Evolutionary conservation across 1,140 invertebrate genomes (phyloP).

Genomic region (Dendroctonus valens): DNA sequence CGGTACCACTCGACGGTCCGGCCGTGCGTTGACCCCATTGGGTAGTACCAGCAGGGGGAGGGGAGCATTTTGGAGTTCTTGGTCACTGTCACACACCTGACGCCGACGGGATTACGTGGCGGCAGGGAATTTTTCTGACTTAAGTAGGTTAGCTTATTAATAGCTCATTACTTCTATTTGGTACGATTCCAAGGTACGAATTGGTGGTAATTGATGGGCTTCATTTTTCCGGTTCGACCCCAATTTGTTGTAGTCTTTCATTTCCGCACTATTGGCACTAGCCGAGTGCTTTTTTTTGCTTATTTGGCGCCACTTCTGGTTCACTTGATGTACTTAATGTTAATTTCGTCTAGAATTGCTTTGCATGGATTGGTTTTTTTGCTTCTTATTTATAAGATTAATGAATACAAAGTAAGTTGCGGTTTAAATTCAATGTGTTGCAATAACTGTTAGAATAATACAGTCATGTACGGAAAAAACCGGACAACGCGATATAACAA

Average conservation of each 20-base stretch:
- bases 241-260: background rate
- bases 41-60: conserved; percentile 1
- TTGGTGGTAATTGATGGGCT: conserved; percentile 1
- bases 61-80: conserved; percentile 31
- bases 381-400: too few species aligned
- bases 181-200: conserved; percentile 12
- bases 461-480: too few species aligned
- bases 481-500: too few species aligned
- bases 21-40: conserved; percentile 24
- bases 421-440: too few species aligned
- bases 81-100: conserved; percentile 42
- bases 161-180: conserved; percentile 27
- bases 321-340: too few species aligned
- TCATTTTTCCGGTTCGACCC: conserved; percentile 6
- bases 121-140: conserved; percentile 27
- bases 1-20: conserved; percentile 29
- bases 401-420: too few species aligned
- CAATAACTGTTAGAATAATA: too few species aligned
- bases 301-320: too few species aligned
- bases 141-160: conserved; percentile 30
- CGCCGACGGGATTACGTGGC: conserved; percentile 33
- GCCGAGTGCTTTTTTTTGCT: too few species aligned
- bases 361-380: too few species aligned
- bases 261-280: too few species aligned
- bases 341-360: too few species aligned